Evolutionary conservation across 1,140 invertebrate species (phyloP).

Genomic region (Drosophila mauritiana): DNA sequence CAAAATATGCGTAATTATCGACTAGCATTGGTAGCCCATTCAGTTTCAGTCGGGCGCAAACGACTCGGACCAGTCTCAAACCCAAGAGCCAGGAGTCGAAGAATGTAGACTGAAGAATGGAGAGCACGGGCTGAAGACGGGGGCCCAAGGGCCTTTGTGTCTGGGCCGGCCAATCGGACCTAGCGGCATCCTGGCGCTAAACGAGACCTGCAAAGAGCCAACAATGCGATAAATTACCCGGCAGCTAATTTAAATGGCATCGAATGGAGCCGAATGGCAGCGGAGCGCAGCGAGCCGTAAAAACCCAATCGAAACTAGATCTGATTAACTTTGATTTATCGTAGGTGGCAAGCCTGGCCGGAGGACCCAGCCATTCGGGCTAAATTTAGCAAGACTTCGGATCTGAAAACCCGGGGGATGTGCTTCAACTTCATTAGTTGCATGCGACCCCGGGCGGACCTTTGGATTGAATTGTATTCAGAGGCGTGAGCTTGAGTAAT

Average conservation of each 20-base stretch:
- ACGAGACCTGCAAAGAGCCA: slow-evolving; percentile 73
- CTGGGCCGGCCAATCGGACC: slow-evolving; percentile 44
- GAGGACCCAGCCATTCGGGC: slow-evolving; percentile 13
- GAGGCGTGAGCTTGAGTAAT: slow-evolving; percentile 76
- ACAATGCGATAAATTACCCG: slow-evolving; percentile 81
- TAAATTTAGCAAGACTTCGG: slow-evolving; percentile 65
- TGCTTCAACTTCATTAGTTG: slow-evolving; percentile 72
- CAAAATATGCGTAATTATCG: slow-evolving; percentile 82
- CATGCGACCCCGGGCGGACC: slow-evolving; percentile 62
- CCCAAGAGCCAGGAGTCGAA: neutral
- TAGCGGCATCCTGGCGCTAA: slow-evolving; percentile 76
- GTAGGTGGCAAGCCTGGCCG: slow-evolving; percentile 56
- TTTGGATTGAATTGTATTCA: slow-evolving; percentile 72
- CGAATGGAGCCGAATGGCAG: slow-evolving; percentile 43
- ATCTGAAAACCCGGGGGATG: neutral
- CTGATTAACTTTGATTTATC: slow-evolving; percentile 82
- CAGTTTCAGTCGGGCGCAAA: slow-evolving; percentile 30
- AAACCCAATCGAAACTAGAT: slow-evolving; percentile 81
- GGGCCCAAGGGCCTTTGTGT: slow-evolving; percentile 71
- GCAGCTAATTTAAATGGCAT: slow-evolving; percentile 80
- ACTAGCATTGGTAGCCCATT: slow-evolving; percentile 57
- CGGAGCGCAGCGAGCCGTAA: slow-evolving; percentile 56
- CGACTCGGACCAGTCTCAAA: slow-evolving; percentile 14
- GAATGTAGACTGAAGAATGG: neutral
- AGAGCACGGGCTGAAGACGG: slow-evolving; percentile 4